A percentile compares a stretch with the other conserved stretches of the same genome.
Conservation (phyloP, 2,797 vertebrate species). For the Ptychadena robeensis region DNA sequence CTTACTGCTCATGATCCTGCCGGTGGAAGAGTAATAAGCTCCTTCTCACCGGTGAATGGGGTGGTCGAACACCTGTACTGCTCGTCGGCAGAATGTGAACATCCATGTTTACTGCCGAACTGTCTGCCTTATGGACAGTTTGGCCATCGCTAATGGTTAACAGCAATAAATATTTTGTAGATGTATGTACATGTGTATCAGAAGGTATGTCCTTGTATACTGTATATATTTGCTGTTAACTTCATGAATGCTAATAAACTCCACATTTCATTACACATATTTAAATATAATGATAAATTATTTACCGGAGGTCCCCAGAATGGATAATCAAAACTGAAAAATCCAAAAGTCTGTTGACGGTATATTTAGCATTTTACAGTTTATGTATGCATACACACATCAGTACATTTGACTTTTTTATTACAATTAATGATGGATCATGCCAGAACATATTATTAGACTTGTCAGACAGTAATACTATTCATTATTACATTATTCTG, state of each 20-base stretch:
- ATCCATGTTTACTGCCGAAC: too few species aligned
- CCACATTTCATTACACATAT: constrained; percentile 28
- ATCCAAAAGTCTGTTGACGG: constrained; percentile 41
- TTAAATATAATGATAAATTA: constrained; percentile 37
- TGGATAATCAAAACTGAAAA: constrained; percentile 52
- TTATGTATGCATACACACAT: constrained; percentile 48
- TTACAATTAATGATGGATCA: constrained; percentile 69
- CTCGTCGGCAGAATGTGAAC: too few species aligned
- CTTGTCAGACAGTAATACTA: constrained; percentile 72
- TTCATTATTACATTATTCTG: constrained; percentile 73
- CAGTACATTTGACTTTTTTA: constrained; percentile 59
- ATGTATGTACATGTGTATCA: neutral
- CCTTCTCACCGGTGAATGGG: too few species aligned
- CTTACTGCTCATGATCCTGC: too few species aligned
- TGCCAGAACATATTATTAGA: constrained; percentile 71
- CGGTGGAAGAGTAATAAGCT: too few species aligned
- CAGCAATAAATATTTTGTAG: neutral
- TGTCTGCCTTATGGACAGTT: too few species aligned
- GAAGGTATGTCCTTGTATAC: neutral
- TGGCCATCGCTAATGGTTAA: too few species aligned
- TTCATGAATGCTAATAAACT: neutral
- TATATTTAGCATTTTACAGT: constrained; percentile 51
- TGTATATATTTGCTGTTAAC: neutral
- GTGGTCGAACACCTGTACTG: too few species aligned
- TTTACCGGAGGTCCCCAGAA: constrained; percentile 9